These are phyloP conservation scores for Cantharis flavilabris DNA, from an alignment of 2,888 invertebrate species.

Conservation along the genomic window DNA sequence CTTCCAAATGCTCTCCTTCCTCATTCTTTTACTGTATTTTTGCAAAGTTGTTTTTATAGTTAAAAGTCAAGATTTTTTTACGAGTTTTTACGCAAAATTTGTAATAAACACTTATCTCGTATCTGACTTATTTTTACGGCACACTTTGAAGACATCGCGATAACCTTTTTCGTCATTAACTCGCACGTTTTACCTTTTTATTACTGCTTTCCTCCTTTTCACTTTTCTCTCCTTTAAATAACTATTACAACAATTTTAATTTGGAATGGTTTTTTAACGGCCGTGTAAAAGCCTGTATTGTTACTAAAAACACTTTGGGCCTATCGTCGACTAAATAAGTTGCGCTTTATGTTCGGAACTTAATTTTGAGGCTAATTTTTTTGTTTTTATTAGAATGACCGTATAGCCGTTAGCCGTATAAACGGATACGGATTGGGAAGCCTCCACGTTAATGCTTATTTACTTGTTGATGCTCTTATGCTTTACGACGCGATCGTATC, in stretches of 20 bases:
- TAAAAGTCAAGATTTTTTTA: conserved; percentile 33
- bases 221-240: conserved; percentile 12
- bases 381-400: neutral
- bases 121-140: conserved; percentile 31
- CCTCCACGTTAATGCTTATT: neutral
- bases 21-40: conserved; percentile 8
- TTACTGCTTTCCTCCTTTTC: conserved; percentile 29
- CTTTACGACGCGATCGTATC: neutral
- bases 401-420: too few species aligned
- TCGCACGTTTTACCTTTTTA: conserved; percentile 33
- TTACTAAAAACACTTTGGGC: neutral
- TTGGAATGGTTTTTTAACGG: neutral
- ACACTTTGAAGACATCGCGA: conserved; percentile 29
- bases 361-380: neutral
- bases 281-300: neutral
- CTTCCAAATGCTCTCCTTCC: conserved; percentile 22
- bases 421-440: neutral
- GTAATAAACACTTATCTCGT: conserved; percentile 37
- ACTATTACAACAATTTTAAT: conserved; percentile 19
- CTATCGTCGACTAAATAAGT: neutral
- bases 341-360: neutral
- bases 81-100: conserved; percentile 32
- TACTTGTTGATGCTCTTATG: neutral
- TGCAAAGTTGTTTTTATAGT: conserved; percentile 25
- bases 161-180: conserved; percentile 36